phyloP scores from a whole-genome alignment of 2,797 vertebrate genomes.

The Sciaenops ocellatus region DNA sequence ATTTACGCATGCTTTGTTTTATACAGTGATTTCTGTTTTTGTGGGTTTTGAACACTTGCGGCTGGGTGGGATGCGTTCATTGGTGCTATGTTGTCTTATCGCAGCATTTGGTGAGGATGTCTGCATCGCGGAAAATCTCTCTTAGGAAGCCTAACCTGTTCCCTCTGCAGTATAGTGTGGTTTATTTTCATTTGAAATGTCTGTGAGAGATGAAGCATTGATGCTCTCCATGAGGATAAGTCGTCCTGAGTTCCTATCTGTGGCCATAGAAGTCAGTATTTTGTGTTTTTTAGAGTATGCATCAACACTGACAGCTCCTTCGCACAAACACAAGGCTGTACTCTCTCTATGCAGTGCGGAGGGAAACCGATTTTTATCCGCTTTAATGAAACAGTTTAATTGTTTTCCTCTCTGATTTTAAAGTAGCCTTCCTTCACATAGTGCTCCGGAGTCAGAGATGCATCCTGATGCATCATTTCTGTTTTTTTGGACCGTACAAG shows the following conservation, averaged over 20 bases:
- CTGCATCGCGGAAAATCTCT: constrained; percentile 63
- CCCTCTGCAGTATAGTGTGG: constrained; percentile 39
- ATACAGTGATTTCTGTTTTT: neutral
- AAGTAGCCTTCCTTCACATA: constrained; percentile 1
- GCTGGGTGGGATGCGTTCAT: constrained; percentile 58
- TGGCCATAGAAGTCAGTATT: constrained; percentile 17
- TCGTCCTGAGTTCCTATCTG: constrained; percentile 2
- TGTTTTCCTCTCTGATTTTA: neutral
- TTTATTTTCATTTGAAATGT: constrained; percentile 14
- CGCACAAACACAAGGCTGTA: constrained; percentile 1
- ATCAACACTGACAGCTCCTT: constrained; percentile 11
- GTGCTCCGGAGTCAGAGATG: constrained; percentile 12
- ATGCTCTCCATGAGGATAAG: neutral
- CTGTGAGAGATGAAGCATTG: neutral
- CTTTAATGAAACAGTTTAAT: constrained; percentile 9
- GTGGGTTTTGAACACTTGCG: constrained; percentile 34
- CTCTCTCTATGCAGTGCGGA: neutral
- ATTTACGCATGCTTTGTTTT: constrained; percentile 2
- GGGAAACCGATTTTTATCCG: neutral
- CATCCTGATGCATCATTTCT: constrained; percentile 24
- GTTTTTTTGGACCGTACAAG: constrained; percentile 5
- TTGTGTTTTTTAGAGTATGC: constrained; percentile 5
- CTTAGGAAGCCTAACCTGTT: constrained; percentile 51
- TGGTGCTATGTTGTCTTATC: constrained; percentile 54
- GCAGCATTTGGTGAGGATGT: constrained; percentile 53